Evolutionary conservation across 1,140 invertebrate species (phyloP).

Genomic region (Matsumurasca onukii): DNA sequence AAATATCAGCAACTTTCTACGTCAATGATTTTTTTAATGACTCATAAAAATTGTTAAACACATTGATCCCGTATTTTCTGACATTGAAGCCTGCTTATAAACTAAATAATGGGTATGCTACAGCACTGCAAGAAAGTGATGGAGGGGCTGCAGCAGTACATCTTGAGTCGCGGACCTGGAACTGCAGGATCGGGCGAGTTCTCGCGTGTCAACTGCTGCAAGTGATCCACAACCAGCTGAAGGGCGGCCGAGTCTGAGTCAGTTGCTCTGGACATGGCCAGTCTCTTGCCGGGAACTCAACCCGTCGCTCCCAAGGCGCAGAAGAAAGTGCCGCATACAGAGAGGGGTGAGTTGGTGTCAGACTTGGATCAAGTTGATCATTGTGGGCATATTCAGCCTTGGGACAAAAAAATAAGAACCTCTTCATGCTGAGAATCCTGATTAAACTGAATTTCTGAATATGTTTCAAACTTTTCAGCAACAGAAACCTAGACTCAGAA

Average conservation of each 20-base stretch:
- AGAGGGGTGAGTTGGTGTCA: conserved; percentile 63
- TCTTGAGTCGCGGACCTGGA: conserved; percentile 91
- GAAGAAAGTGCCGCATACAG: conserved; percentile 97
- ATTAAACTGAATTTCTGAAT: no score
- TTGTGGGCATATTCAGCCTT: not conserved
- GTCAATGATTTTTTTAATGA: no score
- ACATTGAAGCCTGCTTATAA: no score
- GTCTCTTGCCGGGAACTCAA: conserved; percentile 91
- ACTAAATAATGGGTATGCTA: no score
- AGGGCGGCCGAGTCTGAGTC: conserved; percentile 46
- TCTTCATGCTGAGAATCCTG: no score
- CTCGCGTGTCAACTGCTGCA: conserved; percentile 76
- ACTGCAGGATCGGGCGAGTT: conserved; percentile 93
- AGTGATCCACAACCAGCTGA: conserved; percentile 55
- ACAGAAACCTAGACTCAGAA: no score
- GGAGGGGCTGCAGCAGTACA: conserved; percentile 79
- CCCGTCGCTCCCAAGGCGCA: conserved; percentile 99
- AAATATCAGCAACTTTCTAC: no score
- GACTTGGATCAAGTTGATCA: conserved; percentile 28
- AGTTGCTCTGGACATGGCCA: conserved; percentile 55
- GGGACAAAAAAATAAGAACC: no score
- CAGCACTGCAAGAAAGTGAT: conserved; percentile 68
- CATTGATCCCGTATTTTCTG: no score
- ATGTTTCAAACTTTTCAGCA: not conserved
- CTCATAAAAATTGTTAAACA: no score